These are phyloP conservation scores for Cynaeus angustus DNA, from an alignment of 2,888 invertebrate genomes.

Conservation along the genomic window DNA sequence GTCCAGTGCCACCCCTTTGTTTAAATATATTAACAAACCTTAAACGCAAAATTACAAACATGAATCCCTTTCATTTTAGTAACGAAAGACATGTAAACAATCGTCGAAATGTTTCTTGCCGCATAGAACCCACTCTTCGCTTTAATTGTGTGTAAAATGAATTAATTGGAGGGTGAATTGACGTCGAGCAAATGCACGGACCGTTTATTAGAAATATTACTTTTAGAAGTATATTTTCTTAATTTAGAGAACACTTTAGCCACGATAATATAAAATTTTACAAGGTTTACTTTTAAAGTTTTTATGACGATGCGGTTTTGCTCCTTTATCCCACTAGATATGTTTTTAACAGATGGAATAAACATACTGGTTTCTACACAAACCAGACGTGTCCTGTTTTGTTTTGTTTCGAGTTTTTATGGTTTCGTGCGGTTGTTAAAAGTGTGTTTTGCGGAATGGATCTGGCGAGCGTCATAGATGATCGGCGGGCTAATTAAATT, in stretches of 20 bases:
- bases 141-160: too few species aligned
- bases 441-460: conserved; percentile 2
- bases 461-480: conserved; percentile 20
- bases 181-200: too few species aligned
- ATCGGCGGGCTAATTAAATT: conserved; percentile 9
- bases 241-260: conserved; percentile 28
- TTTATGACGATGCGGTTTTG: conserved; percentile 38
- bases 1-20: background rate
- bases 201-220: too few species aligned
- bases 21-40: too few species aligned
- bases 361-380: conserved; percentile 15
- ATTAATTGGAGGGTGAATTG: too few species aligned
- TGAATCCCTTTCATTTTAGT: too few species aligned
- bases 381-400: conserved; percentile 32
- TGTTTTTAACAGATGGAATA: conserved; percentile 26
- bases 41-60: too few species aligned
- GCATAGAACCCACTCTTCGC: too few species aligned
- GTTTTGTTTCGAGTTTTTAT: conserved; percentile 26
- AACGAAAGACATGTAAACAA: too few species aligned
- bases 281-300: conserved; percentile 37
- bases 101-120: too few species aligned
- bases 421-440: conserved; percentile 1
- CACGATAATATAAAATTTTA: conserved; percentile 37
- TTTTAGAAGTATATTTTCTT: conserved; percentile 27
- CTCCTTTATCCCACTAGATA: conserved; percentile 18